Evolutionary conservation across 2,888 invertebrate species (phyloP).

Genomic region (Cantharis rufa): DNA sequence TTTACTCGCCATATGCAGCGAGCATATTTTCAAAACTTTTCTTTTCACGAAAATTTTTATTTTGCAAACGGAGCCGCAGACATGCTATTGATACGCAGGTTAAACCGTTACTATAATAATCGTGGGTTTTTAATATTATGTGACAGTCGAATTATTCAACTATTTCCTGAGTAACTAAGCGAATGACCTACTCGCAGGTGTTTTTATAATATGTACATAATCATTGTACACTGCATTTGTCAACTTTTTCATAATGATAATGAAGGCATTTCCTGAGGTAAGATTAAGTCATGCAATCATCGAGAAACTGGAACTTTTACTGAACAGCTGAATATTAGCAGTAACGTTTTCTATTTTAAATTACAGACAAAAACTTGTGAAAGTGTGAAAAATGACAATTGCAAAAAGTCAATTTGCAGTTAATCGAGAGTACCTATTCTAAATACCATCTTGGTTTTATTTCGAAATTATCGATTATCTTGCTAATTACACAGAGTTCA

Average conservation of each 20-base stretch:
- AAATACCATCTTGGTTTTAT: background rate
- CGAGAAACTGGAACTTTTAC: background rate
- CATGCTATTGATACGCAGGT: conserved; percentile 12
- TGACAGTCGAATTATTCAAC: conserved; percentile 26
- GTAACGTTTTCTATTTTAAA: background rate
- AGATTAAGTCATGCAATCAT: background rate
- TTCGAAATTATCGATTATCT: background rate
- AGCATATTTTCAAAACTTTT: background rate
- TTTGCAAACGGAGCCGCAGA: background rate
- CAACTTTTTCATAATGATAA: background rate
- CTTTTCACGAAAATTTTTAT: background rate
- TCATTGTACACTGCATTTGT: background rate
- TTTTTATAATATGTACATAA: background rate
- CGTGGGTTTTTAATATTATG: conserved; percentile 14
- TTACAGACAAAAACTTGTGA: background rate
- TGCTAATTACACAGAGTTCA: background rate
- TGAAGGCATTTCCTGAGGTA: background rate
- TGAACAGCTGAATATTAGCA: background rate
- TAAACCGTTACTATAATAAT: conserved; percentile 19
- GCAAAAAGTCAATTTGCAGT: background rate
- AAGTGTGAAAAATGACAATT: background rate
- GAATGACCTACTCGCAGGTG: conserved; percentile 13
- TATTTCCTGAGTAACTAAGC: conserved; percentile 25
- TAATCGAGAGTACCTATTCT: background rate
- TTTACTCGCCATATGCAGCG: background rate